phyloP scores from a whole-genome alignment of 2,888 invertebrate species.

The Orthosia incerta region DNA sequence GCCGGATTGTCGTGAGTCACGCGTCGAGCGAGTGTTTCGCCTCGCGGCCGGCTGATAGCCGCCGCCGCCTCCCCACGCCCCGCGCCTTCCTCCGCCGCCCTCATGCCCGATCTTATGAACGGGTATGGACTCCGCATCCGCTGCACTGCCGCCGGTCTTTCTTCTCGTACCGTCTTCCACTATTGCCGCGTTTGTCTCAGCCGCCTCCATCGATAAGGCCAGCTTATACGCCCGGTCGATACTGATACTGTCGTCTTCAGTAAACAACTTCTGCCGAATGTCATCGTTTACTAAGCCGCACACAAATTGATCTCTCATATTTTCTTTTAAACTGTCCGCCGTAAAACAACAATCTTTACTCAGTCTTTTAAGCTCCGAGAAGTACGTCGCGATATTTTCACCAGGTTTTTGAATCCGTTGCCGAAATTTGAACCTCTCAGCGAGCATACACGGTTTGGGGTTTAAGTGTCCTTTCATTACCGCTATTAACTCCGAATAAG shows the following conservation, averaged over 20 bases:
- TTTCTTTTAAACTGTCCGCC: not conserved
- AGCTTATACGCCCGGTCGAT: slow-evolving; percentile 25
- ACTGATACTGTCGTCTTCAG: slow-evolving; percentile 33
- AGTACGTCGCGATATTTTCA: slow-evolving; percentile 38
- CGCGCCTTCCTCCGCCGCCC: slow-evolving; percentile 8
- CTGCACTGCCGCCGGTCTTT: slow-evolving; percentile 5
- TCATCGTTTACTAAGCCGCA: too few relatives aligned
- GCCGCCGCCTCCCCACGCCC: slow-evolving; percentile 13
- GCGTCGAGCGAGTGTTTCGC: slow-evolving; percentile 10
- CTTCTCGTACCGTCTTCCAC: slow-evolving; percentile 25
- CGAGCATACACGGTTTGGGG: slow-evolving; percentile 47
- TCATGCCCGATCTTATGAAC: slow-evolving; percentile 10
- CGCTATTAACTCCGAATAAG: too few relatives aligned
- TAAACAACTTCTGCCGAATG: slow-evolving; percentile 34
- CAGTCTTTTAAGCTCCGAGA: slow-evolving; percentile 53
- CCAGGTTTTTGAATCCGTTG: slow-evolving; percentile 36
- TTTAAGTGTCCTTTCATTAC: slow-evolving; percentile 56
- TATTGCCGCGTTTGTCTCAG: slow-evolving; percentile 36
- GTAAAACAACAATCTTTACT: slow-evolving; percentile 47
- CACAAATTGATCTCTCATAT: too few relatives aligned
- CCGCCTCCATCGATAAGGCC: slow-evolving; percentile 45
- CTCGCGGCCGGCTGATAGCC: slow-evolving; percentile 10
- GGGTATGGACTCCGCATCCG: slow-evolving; percentile 3
- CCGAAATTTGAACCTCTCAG: slow-evolving; percentile 57
- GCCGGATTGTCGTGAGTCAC: slow-evolving; percentile 1